Conservation (phyloP, 2,797 vertebrate species). For the Pangasius mekongensis region DNA sequence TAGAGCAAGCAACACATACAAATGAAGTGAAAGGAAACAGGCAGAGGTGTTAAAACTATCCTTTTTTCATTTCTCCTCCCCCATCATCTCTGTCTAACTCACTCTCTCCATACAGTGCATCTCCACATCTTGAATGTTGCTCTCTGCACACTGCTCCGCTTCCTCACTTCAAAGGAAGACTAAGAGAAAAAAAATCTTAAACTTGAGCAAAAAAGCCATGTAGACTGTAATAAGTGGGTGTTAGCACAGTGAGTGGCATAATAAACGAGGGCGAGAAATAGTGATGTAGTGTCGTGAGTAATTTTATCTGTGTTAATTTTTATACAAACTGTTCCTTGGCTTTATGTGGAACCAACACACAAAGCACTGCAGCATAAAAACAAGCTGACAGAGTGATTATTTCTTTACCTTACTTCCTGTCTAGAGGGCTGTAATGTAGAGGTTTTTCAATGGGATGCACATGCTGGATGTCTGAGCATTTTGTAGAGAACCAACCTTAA, state of each 20-base stretch:
- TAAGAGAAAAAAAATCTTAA: slow-evolving; percentile 51
- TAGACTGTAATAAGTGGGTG: slow-evolving; percentile 60
- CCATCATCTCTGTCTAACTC: slow-evolving; percentile 45
- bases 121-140: slow-evolving; percentile 54
- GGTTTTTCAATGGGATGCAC: neutral
- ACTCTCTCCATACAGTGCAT: slow-evolving; percentile 63
- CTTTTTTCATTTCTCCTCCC: slow-evolving; percentile 51
- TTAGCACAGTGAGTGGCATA: slow-evolving; percentile 19
- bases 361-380: neutral
- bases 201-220: slow-evolving; percentile 47
- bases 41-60: slow-evolving; percentile 63
- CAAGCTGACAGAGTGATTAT: neutral
- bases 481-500: neutral
- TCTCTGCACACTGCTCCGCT: slow-evolving; percentile 69
- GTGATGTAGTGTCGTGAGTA: slow-evolving; percentile 24
- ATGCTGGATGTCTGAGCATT: neutral
- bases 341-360: neutral
- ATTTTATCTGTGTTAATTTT: slow-evolving; percentile 22
- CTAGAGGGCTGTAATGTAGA: neutral
- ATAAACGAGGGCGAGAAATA: slow-evolving; percentile 5
- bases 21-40: slow-evolving; percentile 72
- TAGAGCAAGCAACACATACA: slow-evolving; percentile 55
- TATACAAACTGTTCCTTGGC: neutral
- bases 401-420: neutral
- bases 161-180: slow-evolving; percentile 76